A percentile compares a stretch with the other conserved stretches of the same genome.
Evolutionary conservation across 2,113 vertebrate species (phyloP).

Genomic region (Nematolebias whitei): DNA sequence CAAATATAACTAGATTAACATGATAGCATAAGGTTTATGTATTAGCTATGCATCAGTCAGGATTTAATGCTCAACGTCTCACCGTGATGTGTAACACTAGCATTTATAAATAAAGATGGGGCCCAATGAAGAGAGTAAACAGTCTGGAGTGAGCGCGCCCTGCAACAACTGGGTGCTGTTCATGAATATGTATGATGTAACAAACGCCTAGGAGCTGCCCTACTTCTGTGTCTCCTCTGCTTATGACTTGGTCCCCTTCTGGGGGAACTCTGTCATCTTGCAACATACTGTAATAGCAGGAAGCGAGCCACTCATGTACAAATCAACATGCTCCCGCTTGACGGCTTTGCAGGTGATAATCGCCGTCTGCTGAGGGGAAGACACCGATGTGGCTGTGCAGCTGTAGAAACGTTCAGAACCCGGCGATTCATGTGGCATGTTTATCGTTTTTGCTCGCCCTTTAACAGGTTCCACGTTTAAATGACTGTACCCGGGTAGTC

Average conservation of each 20-base stretch:
- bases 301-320: conserved; percentile 60
- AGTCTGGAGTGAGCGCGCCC: conserved; percentile 59
- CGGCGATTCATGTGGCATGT: conserved; percentile 6
- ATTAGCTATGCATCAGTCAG: conserved; percentile 25
- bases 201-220: conserved; percentile 74
- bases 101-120: conserved; percentile 60
- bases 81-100: conserved; percentile 39
- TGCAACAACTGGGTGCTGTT: conserved; percentile 71
- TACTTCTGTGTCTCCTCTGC: conserved; percentile 72
- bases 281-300: conserved; percentile 74
- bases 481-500: conserved; percentile 19
- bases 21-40: neutral
- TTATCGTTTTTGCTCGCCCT: neutral
- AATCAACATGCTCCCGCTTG: conserved; percentile 55
- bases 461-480: neutral
- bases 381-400: conserved; percentile 11
- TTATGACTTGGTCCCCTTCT: conserved; percentile 71
- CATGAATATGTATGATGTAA: conserved; percentile 79
- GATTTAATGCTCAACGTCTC: conserved; percentile 18
- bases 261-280: conserved; percentile 73
- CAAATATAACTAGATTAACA: neutral
- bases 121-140: conserved; percentile 61
- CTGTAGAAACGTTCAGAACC: conserved; percentile 15
- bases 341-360: conserved; percentile 50
- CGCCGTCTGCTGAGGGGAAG: conserved; percentile 25